Percentiles rank a stretch among this genome's conserved stretches.
These are phyloP conservation scores for Catostomus latipinnis DNA, from an alignment of 2,797 vertebrate species.

Conservation along the genomic window DNA sequence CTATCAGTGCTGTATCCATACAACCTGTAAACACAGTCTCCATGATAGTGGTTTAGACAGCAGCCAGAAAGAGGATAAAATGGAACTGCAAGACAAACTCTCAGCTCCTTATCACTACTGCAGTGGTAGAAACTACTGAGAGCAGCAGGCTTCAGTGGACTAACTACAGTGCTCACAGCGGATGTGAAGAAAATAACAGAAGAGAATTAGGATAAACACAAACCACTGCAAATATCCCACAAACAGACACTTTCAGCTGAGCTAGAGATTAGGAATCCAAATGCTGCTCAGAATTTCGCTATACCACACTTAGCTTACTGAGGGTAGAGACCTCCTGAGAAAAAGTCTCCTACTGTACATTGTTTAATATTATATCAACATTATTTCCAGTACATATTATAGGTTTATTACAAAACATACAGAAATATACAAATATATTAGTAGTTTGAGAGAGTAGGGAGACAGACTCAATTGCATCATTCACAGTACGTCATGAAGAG, in stretches of 20 bases:
- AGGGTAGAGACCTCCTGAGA: neutral
- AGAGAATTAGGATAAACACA: conserved; percentile 29
- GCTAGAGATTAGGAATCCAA: neutral
- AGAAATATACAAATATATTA: too few relatives aligned
- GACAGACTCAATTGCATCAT: too few relatives aligned
- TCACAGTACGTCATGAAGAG: too few relatives aligned
- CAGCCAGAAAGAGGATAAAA: conserved; percentile 18
- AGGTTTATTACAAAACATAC: too few relatives aligned
- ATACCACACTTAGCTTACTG: neutral
- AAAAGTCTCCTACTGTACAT: neutral
- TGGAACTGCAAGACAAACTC: neutral
- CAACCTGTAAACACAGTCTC: conserved; percentile 7
- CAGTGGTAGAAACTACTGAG: conserved; percentile 40
- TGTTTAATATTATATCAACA: neutral
- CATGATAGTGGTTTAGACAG: neutral
- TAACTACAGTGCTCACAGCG: neutral
- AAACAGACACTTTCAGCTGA: neutral
- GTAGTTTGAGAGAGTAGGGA: too few relatives aligned
- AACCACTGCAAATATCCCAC: neutral
- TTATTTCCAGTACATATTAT: neutral
- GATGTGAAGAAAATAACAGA: conserved; percentile 15
- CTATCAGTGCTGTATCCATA: neutral
- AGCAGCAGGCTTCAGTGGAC: conserved; percentile 10
- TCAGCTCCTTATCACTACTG: conserved; percentile 29
- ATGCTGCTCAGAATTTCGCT: conserved; percentile 1